Conservation (phyloP, 2,888 invertebrate genomes). For the Teinopalpus imperialis region DNA sequence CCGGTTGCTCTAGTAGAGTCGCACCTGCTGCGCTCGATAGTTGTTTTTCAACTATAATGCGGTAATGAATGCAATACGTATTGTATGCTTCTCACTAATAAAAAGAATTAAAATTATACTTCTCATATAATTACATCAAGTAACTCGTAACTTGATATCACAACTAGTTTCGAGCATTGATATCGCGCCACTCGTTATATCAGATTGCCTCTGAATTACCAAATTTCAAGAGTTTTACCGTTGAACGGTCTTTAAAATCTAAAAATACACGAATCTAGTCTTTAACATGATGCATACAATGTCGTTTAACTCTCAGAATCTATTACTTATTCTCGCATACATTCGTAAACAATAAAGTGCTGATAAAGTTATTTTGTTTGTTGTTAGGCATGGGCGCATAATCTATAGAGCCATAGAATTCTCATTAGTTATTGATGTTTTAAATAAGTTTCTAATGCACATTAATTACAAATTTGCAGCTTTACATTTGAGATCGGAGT, state of each 20-base stretch:
- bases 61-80: slow-evolving; percentile 28
- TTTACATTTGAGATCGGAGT: too few relatives aligned
- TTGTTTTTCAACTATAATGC: slow-evolving; percentile 42
- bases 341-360: slow-evolving; percentile 18
- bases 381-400: slow-evolving; percentile 3
- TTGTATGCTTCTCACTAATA: background rate
- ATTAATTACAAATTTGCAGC: too few relatives aligned
- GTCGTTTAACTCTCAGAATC: background rate
- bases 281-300: slow-evolving; percentile 3
- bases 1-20: slow-evolving; percentile 49
- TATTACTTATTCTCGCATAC: background rate
- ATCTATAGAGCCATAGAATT: background rate
- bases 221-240: slow-evolving; percentile 13
- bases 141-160: slow-evolving; percentile 42
- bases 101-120: slow-evolving; percentile 12
- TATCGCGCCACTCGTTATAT: slow-evolving; percentile 35
- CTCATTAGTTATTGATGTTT: too few relatives aligned
- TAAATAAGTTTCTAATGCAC: too few relatives aligned
- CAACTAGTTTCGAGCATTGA: slow-evolving; percentile 29
- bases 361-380: slow-evolving; percentile 21
- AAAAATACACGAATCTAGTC: slow-evolving; percentile 1
- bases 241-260: slow-evolving; percentile 5
- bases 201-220: slow-evolving; percentile 24
- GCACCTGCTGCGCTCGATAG: slow-evolving; percentile 47
- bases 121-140: slow-evolving; percentile 35